phyloP scores from a whole-genome alignment of 2,797 vertebrate genomes.

The Macroramphosus scolopax region DNA sequence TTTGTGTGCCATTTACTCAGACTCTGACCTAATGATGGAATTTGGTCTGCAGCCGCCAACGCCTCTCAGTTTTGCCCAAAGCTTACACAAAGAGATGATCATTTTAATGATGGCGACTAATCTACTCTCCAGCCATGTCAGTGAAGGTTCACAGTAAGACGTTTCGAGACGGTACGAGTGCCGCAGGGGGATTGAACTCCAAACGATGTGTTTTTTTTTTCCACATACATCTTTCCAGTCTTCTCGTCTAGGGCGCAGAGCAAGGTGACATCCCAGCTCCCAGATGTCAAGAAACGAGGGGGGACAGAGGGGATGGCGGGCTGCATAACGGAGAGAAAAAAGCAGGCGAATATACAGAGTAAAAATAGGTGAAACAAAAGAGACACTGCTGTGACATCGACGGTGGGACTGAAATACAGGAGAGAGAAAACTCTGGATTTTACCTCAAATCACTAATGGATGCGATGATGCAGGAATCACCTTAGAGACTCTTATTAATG shows the following conservation, averaged over 20 bases:
- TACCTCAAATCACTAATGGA: no score
- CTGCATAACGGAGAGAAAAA: constrained; percentile 61
- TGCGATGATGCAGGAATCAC: no score
- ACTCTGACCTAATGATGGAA: constrained; percentile 9
- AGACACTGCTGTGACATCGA: not conserved
- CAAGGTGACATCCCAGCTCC: constrained; percentile 83
- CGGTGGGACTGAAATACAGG: no score
- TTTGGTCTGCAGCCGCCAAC: no score
- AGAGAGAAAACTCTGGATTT: no score
- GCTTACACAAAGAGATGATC: constrained; percentile 11
- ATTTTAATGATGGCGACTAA: constrained; percentile 20
- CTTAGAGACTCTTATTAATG: no score
- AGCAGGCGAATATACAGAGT: constrained; percentile 24
- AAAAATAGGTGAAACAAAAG: constrained; percentile 46
- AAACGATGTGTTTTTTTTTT: constrained; percentile 11
- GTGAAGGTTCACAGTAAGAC: constrained; percentile 13
- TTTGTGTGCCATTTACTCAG: not conserved
- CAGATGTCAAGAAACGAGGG: constrained; percentile 83
- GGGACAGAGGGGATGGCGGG: constrained; percentile 71
- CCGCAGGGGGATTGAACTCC: constrained; percentile 12
- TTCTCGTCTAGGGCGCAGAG: constrained; percentile 80
- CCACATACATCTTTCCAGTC: constrained; percentile 79
- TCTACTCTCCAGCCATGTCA: constrained; percentile 4
- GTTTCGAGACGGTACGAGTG: constrained; percentile 8
- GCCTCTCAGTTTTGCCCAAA: constrained; percentile 5